Evolutionary conservation across 2,888 invertebrate genomes (phyloP), one percentile per base, ranked within the genome.

Genomic region (Hedychridium roseum): DNA sequence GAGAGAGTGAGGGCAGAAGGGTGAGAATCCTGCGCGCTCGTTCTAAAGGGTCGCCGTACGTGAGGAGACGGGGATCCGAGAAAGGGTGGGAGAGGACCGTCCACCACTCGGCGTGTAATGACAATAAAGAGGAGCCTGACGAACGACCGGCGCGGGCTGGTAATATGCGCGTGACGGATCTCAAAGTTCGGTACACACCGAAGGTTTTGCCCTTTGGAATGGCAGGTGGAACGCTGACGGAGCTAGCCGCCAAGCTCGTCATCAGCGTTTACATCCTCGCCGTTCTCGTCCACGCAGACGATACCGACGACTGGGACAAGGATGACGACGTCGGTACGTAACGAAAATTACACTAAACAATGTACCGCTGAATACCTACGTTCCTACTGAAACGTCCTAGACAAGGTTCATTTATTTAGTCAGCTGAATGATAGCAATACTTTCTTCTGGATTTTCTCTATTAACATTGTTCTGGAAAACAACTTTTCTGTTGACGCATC

Each of bases 301-400:
- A 76, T 53, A 73, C 64, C 54, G 69, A 69, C 31, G 72, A 66
- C 47, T 76, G 74, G 76, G 74, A 73, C 60, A 73, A 63, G 54
- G 76, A 76, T 60, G 74, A 75, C 45, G 76, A 75, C 64, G 66
- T 71, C 60, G 74, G 76, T 76, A 62, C 30, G 66, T 57, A n/a
- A n/a, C n/a, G n/a, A n/a, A n/a, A n/a, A n/a, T n/a, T n/a, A n/a
- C n/a, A n/a, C n/a, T n/a, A n/a, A n/a, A n/a, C n/a, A n/a, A n/a
- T n/a, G n/a, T n/a, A n/a, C n/a, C n/a, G n/a, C n/a, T n/a, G n/a
- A n/a, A n/a, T n/a, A n/a, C n/a, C n/a, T n/a, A n/a, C n/a, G n/a
- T n/a, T n/a, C n/a, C n/a, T n/a, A n/a, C n/a, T n/a, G n/a, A n/a
- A n/a, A n/a, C n/a, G n/a, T n/a, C n/a, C n/a, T n/a, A n/a, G n/a